phyloP scores from a whole-genome alignment of 2,888 invertebrate species.

The Hydrotaea cyrtoneurina region DNA sequence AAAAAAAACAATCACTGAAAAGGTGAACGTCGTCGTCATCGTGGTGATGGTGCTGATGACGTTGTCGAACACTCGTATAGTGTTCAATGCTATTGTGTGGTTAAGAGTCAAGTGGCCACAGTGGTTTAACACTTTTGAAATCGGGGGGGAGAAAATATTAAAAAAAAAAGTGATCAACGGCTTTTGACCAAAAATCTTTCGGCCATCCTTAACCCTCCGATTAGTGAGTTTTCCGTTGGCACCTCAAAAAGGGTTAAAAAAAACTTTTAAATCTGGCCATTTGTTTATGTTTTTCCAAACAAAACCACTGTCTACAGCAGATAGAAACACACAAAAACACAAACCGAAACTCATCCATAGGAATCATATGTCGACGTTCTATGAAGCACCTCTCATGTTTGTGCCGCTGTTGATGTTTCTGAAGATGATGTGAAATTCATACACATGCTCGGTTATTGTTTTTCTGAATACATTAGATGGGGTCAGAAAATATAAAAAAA shows the following conservation, averaged over 20 bases:
- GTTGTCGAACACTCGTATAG: conserved; percentile 25
- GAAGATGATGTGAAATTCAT: conserved; percentile 51
- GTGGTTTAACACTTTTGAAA: background rate
- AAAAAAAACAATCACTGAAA: conserved; percentile 17
- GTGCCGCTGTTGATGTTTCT: background rate
- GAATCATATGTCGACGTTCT: conserved; percentile 33
- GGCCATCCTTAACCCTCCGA: too few species aligned
- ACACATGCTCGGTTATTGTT: conserved; percentile 38
- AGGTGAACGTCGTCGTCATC: background rate
- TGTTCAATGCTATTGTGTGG: conserved; percentile 39
- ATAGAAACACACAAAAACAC: background rate
- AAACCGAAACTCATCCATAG: background rate
- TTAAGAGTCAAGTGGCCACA: conserved; percentile 4
- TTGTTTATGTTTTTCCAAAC: too few species aligned
- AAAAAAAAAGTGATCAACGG: too few species aligned
- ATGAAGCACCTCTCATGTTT: conserved; percentile 13
- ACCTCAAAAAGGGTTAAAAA: too few species aligned
- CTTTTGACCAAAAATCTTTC: too few species aligned
- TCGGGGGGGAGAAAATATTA: too few species aligned
- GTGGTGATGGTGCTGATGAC: background rate
- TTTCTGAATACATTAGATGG: background rate
- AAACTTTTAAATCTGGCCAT: too few species aligned
- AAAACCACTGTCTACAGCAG: conserved; percentile 1
- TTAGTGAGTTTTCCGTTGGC: too few species aligned
- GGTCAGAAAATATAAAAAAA: too few species aligned